phyloP scores from a whole-genome alignment of 2,888 invertebrate genomes.

The Eulithis testata region DNA sequence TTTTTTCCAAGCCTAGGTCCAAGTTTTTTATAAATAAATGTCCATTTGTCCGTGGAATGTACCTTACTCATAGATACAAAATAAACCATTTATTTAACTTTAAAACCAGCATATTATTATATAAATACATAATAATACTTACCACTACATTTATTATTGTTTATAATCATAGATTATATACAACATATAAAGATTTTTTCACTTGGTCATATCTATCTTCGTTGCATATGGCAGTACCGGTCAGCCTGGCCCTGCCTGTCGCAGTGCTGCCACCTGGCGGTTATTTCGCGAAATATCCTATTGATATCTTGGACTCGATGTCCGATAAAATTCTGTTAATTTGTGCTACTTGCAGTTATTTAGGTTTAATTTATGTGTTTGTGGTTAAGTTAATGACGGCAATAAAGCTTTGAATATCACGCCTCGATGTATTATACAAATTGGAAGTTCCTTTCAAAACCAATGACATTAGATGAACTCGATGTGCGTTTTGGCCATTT shows the following conservation, averaged over 20 bases:
- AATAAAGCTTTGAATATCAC: slow-evolving; percentile 60
- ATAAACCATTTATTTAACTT: too few relatives aligned
- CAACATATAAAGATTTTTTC: background rate
- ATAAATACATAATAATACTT: too few relatives aligned
- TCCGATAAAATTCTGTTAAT: slow-evolving; percentile 73
- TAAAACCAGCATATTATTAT: too few relatives aligned
- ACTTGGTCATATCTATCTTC: background rate
- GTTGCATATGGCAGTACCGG: too few relatives aligned
- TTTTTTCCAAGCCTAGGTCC: too few relatives aligned
- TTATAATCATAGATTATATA: too few relatives aligned
- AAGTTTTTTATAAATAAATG: too few relatives aligned
- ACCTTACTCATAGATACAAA: too few relatives aligned
- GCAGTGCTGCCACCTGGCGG: slow-evolving; percentile 67
- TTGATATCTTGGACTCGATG: slow-evolving; percentile 80
- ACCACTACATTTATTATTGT: too few relatives aligned
- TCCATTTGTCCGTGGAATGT: too few relatives aligned
- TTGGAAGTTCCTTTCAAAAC: slow-evolving; percentile 76
- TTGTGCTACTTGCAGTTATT: slow-evolving; percentile 72
- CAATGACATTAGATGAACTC: slow-evolving; percentile 82
- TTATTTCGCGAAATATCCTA: slow-evolving; percentile 69
- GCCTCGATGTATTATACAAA: slow-evolving; percentile 76
- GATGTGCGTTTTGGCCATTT: slow-evolving; percentile 85
- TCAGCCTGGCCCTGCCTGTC: slow-evolving; percentile 45
- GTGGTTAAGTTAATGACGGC: slow-evolving; percentile 63
- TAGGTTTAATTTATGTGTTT: slow-evolving; percentile 72